These are phyloP conservation scores for Oceanites oceanicus DNA, from an alignment of 2,113 vertebrate genomes.

Conservation along the genomic window DNA sequence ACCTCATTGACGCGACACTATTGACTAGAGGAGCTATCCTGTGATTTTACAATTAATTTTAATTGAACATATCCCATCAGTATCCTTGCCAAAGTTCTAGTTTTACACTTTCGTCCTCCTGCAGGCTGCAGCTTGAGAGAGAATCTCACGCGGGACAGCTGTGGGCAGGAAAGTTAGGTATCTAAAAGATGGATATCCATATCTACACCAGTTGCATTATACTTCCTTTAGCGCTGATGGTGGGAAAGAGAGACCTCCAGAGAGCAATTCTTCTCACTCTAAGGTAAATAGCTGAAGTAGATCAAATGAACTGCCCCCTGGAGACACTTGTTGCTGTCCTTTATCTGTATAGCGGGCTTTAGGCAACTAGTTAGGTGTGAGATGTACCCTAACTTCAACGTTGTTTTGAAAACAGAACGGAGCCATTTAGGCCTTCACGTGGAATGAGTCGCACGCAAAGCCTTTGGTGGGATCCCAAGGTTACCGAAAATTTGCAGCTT, in stretches of 20 bases:
- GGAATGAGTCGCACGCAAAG: neutral
- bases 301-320: neutral
- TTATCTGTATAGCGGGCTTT: neutral
- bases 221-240: neutral
- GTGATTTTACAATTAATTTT: neutral
- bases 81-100: neutral
- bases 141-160: neutral
- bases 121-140: neutral
- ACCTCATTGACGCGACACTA: neutral
- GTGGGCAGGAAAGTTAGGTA: neutral
- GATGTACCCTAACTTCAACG: fast-evolving
- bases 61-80: neutral
- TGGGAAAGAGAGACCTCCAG: neutral
- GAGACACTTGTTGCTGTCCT: neutral
- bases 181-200: neutral
- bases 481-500: neutral
- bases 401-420: neutral
- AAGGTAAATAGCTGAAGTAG: neutral
- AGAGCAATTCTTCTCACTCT: neutral
- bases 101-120: neutral
- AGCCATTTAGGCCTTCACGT: neutral
- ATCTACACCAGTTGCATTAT: neutral
- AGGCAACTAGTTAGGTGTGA: neutral
- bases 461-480: neutral
- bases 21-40: neutral